phyloP scores from a whole-genome alignment of 2,113 vertebrate genomes.

The Egretta garzetta region DNA sequence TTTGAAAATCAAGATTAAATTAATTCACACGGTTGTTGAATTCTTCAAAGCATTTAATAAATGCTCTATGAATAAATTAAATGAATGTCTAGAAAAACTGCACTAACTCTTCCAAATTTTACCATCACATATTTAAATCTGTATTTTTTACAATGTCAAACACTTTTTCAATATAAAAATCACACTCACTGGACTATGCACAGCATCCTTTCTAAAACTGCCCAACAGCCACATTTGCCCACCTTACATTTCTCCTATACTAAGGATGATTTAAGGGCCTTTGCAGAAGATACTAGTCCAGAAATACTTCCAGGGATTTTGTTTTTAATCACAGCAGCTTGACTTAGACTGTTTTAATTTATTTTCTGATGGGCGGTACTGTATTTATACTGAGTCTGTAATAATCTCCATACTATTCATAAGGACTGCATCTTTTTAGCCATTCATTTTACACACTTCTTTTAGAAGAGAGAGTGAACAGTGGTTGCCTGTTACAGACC shows the following conservation, averaged over 20 bases:
- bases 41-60: background rate
- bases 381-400: background rate
- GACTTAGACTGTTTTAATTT: background rate
- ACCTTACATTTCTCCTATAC: background rate
- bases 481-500: background rate
- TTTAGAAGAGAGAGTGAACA: background rate
- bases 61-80: background rate
- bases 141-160: background rate
- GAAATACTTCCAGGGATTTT: background rate
- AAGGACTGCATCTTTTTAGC: background rate
- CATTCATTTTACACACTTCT: background rate
- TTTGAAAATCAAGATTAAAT: background rate
- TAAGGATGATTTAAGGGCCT: background rate
- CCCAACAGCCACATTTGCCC: background rate
- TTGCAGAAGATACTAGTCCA: background rate
- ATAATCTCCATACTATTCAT: background rate
- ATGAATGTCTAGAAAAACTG: background rate
- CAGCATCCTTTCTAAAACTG: background rate
- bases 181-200: background rate
- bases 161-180: background rate
- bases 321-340: background rate
- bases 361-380: background rate
- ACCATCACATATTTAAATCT: background rate
- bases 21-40: background rate
- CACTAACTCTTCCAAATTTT: background rate